These are phyloP conservation scores for Ashinkailepas kermadecensis DNA, from an alignment of 2,888 invertebrate genomes.

Conservation along the genomic window DNA sequence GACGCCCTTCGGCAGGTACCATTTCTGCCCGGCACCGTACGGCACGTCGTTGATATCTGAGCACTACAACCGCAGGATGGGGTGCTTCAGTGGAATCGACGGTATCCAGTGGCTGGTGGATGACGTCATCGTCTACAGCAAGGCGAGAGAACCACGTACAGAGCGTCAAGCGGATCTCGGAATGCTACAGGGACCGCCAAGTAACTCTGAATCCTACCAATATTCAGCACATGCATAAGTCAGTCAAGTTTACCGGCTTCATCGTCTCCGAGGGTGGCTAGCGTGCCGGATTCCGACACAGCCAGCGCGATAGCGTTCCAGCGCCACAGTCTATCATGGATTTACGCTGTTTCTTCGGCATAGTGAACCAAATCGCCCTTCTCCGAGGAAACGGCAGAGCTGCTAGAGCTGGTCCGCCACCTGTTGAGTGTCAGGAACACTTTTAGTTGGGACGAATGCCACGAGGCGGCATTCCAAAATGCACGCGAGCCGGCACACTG, in stretches of 20 bases:
- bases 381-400: neutral
- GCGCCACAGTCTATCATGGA: neutral
- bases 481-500: too few species aligned
- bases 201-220: neutral
- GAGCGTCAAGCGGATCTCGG: neutral
- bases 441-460: neutral
- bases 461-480: neutral
- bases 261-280: neutral
- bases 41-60: constrained; percentile 16
- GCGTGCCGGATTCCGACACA: neutral
- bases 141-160: neutral
- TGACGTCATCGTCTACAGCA: neutral
- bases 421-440: neutral
- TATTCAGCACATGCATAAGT: neutral
- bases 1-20: constrained; percentile 28
- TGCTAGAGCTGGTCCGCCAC: neutral
- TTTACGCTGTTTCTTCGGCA: neutral
- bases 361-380: neutral
- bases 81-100: constrained; percentile 9
- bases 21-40: constrained; percentile 21
- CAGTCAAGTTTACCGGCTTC: neutral
- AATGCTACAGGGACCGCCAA: neutral
- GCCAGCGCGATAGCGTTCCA: neutral
- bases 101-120: constrained; percentile 10
- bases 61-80: constrained; percentile 17